These are phyloP conservation scores for Epinotia ramella DNA, from an alignment of 2,888 invertebrate species.

Conservation along the genomic window DNA sequence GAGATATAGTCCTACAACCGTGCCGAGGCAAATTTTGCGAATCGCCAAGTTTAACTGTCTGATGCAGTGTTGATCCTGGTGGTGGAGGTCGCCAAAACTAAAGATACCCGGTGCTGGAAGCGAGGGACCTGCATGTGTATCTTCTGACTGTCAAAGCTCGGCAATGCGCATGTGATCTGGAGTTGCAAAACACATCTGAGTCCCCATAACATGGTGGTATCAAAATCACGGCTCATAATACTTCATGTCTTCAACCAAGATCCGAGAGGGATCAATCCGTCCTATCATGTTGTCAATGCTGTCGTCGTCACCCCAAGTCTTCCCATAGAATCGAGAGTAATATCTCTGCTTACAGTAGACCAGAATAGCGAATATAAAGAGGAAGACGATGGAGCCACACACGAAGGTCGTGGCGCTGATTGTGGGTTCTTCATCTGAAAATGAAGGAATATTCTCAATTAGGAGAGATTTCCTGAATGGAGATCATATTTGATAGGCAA, in stretches of 20 bases:
- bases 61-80: no score
- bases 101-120: no score
- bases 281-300: conserved; percentile 21
- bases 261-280: conserved; percentile 5
- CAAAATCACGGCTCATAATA: neutral
- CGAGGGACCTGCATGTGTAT: no score
- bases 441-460: neutral
- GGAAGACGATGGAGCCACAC: conserved; percentile 8
- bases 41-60: no score
- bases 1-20: no score
- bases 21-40: no score
- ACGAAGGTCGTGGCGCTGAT: conserved; percentile 18
- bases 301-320: conserved; percentile 20
- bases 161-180: no score
- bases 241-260: conserved; percentile 10
- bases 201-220: conserved; percentile 42
- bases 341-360: conserved; percentile 31
- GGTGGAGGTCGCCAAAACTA: no score
- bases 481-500: neutral
- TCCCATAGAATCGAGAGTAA: conserved; percentile 19
- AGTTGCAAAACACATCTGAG: no score
- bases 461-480: neutral
- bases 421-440: conserved; percentile 17
- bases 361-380: conserved; percentile 14
- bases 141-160: no score